Evolutionary conservation across 2,113 vertebrate genomes (phyloP).

Genomic region (Lophura nycthemera): DNA sequence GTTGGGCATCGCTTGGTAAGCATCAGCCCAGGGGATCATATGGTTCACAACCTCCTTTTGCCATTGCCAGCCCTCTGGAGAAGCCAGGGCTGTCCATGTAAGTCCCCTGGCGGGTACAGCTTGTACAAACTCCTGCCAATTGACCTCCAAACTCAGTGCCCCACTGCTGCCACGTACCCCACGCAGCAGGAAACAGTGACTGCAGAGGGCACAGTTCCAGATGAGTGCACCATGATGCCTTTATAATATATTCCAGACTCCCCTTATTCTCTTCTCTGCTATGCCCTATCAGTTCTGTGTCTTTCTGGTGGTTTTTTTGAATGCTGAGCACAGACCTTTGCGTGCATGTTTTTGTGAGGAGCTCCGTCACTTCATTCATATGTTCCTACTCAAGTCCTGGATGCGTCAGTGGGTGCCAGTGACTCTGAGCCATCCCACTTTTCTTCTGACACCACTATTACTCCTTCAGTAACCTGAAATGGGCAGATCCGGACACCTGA

Average conservation of each 20-base stretch:
- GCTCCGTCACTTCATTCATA: conserved; percentile 18
- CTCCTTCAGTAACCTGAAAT: neutral
- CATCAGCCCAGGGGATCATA: neutral
- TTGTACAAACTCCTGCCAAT: neutral
- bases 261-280: neutral
- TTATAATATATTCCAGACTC: conserved; percentile 20
- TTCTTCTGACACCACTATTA: neutral
- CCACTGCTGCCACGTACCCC: neutral
- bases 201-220: fast-evolving
- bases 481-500: neutral
- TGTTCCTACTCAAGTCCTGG: conserved; percentile 35
- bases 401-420: neutral
- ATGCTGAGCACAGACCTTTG: neutral
- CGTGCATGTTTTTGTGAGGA: conserved; percentile 14
- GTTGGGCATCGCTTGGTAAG: neutral
- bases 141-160: neutral
- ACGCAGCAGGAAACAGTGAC: fast-evolving
- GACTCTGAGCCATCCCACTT: neutral
- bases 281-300: neutral
- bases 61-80: neutral
- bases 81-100: neutral
- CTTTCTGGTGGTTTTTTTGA: neutral
- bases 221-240: neutral
- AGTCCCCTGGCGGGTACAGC: neutral
- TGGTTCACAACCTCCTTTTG: neutral